Base-by-base conservation (phyloP, 2,888 invertebrate genomes). In the Tetropium fuscum region DNA sequence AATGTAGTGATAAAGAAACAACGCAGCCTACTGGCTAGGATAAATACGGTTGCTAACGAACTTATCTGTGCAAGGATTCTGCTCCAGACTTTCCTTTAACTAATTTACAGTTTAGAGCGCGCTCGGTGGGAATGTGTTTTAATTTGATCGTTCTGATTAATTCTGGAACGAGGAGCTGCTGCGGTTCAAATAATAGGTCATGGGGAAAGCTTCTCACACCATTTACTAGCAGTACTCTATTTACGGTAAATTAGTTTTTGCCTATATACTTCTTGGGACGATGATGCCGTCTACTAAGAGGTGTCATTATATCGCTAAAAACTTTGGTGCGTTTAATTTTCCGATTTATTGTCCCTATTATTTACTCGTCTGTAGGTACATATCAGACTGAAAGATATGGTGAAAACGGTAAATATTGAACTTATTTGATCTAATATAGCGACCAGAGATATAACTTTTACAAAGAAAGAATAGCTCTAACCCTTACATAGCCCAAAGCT, bases 31-130 rank as follows among this genome's bases (percentile, higher is more conserved):
- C 40, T 41, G 55, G 53, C 43, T 44, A 66, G 53, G 57, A 54
- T 62, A 62, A 63, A 61, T 60, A 66, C 51, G 45, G 45, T 41
- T 38, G 58, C 45, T 64, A 63, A 65, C 59, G 59, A 65, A 64
- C 58, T 60, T 60, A 61, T 57, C 45, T 25, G 13, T 54, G 45
- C 43, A 38, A 45, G 20, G 43, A 32, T 34, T 43, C 53, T n/a
- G 11, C n/a, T 49, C 49, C 20, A 22, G 47, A 47, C 18, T 47
- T 45, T 47, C 47, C 48, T 53, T 30, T 20, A 44, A 53, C 22
- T 43, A 41, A 53, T 44, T 43, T 43, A 40, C 30, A 19, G 32
- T 25, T 41, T 3, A 6, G 19, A 38, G 15, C 18, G 15, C 30
- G 20, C 16, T 25, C 25, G 13, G 22, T 36, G 49, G 36, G 2